Conservation (phyloP, 2,888 invertebrate genomes). For the Drosophila rellima region DNA sequence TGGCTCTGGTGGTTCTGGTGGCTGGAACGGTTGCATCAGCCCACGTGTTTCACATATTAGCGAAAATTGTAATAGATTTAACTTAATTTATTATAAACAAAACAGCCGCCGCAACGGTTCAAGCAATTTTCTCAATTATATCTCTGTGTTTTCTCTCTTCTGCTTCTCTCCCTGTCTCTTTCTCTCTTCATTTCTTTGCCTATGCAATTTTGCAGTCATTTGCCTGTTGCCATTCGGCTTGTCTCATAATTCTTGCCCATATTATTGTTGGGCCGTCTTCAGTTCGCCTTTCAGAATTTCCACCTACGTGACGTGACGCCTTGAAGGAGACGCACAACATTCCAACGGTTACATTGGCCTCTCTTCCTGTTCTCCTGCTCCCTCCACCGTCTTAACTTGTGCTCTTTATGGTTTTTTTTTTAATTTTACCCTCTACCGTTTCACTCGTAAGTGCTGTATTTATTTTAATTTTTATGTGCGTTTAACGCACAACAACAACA, state of each 20-base stretch:
- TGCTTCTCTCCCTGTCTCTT: conserved; percentile 9
- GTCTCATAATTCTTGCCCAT: conserved; percentile 67
- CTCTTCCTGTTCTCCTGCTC: conserved; percentile 8
- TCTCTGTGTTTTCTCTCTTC: conserved; percentile 11
- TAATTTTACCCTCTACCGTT: conserved; percentile 23
- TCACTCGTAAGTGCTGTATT: conserved; percentile 59
- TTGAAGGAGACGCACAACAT: conserved; percentile 68
- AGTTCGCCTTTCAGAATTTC: conserved; percentile 41
- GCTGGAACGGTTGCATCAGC: conserved; percentile 55
- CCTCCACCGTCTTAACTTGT: conserved; percentile 10
- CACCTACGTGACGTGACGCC: conserved; percentile 77
- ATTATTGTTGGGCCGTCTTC: conserved; percentile 34
- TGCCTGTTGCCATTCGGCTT: conserved; percentile 64
- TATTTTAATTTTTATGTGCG: conserved; percentile 69
- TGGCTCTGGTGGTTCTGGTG: conserved; percentile 28
- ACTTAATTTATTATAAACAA: conserved; percentile 72
- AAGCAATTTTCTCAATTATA: conserved; percentile 48
- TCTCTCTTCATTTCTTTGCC: conserved; percentile 9
- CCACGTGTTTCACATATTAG: conserved; percentile 75
- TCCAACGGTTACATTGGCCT: conserved; percentile 54
- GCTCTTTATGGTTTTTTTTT: conserved; percentile 42
- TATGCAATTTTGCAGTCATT: conserved; percentile 53
- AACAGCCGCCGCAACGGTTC: conserved; percentile 32
- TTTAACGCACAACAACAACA: conserved; percentile 26
- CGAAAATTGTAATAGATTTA: conserved; percentile 77